Conservation (phyloP, 2,888 invertebrate species). For the Fragum fragum region DNA sequence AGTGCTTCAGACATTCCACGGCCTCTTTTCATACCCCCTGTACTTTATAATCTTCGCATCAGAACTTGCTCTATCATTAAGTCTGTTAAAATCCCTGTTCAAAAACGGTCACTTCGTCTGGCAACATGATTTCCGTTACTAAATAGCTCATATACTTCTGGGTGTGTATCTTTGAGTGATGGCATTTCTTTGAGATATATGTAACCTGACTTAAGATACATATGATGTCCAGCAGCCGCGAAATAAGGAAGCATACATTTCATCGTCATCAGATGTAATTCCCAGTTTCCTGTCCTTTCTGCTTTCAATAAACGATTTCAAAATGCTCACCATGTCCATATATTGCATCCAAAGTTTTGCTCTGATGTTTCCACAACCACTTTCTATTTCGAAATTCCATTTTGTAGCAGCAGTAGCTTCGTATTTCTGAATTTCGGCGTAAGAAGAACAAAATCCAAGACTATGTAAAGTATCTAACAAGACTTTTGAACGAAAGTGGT, state of each 20-base stretch:
- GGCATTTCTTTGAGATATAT: conserved; percentile 61
- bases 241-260: conserved; percentile 46
- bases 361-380: not conserved
- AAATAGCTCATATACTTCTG: not conserved
- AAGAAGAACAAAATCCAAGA: conserved; percentile 17
- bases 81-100: conserved; percentile 13
- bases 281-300: conserved; percentile 49
- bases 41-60: conserved; percentile 17
- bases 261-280: conserved; percentile 14
- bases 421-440: conserved; percentile 17
- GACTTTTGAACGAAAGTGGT: conserved; percentile 68
- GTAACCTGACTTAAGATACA: conserved; percentile 57
- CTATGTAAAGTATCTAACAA: conserved; percentile 65
- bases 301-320: conserved; percentile 64
- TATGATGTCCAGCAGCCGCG: conserved; percentile 36
- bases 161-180: not conserved
- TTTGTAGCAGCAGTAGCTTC: too few species aligned
- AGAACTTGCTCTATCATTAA: conserved; percentile 12
- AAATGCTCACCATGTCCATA: conserved; percentile 70
- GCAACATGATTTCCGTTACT: not conserved
- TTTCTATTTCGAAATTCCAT: not conserved
- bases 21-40: conserved; percentile 15
- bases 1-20: conserved; percentile 20
- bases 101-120: conserved; percentile 21
- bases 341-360: conserved; percentile 66